These are phyloP conservation scores for Dryomyza anilis DNA, from an alignment of 2,888 invertebrate genomes.

Conservation along the genomic window DNA sequence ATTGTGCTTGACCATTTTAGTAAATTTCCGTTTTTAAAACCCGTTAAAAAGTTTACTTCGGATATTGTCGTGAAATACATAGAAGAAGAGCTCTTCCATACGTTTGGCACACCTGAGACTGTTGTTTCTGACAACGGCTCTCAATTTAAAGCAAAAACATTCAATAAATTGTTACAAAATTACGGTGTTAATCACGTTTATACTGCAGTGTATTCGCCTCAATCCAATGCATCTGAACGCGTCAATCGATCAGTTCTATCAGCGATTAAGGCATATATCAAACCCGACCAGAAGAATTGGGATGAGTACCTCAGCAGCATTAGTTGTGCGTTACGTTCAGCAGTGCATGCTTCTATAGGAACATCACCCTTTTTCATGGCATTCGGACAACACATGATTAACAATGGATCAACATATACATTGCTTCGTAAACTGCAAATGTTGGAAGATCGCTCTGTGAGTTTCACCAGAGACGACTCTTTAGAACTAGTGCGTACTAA, in stretches of 20 bases:
- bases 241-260: slow-evolving; percentile 11
- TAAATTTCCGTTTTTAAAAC: background rate
- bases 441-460: no score
- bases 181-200: slow-evolving; percentile 5
- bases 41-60: background rate
- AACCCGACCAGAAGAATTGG: background rate
- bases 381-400: no score
- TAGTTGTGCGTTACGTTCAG: background rate
- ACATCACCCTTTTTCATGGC: no score
- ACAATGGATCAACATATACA: no score
- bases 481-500: no score
- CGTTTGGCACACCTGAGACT: slow-evolving; percentile 20
- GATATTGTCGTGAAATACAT: slow-evolving; percentile 11
- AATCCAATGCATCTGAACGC: slow-evolving; percentile 18
- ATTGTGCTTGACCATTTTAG: no score
- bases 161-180: background rate
- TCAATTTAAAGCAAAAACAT: background rate
- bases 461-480: no score
- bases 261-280: background rate
- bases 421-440: no score
- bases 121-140: slow-evolving; percentile 20
- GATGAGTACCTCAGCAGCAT: background rate
- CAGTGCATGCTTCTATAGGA: background rate
- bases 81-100: slow-evolving; percentile 15
- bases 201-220: slow-evolving; percentile 14